Percentiles rank a stretch among this genome's conserved stretches.
These are phyloP conservation scores for Meloe dianella DNA, from an alignment of 2,888 invertebrate species.

Conservation along the genomic window DNA sequence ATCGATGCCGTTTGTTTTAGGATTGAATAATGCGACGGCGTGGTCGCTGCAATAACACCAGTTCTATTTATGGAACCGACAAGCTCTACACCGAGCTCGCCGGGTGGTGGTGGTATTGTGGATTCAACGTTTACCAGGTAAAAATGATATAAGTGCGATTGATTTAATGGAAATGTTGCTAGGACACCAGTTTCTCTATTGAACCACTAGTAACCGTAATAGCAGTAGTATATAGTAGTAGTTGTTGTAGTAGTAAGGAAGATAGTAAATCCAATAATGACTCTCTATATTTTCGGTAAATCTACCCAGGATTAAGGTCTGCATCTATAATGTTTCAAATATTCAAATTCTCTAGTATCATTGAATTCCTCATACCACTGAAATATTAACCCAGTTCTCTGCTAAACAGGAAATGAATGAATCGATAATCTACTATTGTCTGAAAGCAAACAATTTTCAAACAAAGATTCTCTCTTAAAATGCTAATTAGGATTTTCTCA, in stretches of 20 bases:
- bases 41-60: conserved; percentile 21
- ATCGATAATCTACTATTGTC: conserved; percentile 5
- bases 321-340: background rate
- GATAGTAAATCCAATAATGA: too few relatives aligned
- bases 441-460: background rate
- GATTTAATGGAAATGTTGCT: conserved; percentile 30
- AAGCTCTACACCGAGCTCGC: conserved; percentile 57
- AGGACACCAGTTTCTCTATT: too few relatives aligned
- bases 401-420: background rate
- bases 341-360: background rate
- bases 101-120: conserved; percentile 40
- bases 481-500: background rate
- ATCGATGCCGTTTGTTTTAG: conserved; percentile 16
- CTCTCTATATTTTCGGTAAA: too few relatives aligned
- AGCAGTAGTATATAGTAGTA: background rate
- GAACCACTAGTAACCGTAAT: background rate
- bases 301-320: background rate
- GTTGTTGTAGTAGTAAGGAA: background rate
- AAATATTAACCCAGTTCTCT: conserved; percentile 8
- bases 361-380: background rate
- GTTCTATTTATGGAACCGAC: conserved; percentile 54
- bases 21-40: conserved; percentile 27
- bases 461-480: conserved; percentile 5
- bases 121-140: conserved; percentile 59
- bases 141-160: conserved; percentile 41